Conservation (phyloP, 92 coral and sea anemone species). For the Meandrina meandrites region DNA sequence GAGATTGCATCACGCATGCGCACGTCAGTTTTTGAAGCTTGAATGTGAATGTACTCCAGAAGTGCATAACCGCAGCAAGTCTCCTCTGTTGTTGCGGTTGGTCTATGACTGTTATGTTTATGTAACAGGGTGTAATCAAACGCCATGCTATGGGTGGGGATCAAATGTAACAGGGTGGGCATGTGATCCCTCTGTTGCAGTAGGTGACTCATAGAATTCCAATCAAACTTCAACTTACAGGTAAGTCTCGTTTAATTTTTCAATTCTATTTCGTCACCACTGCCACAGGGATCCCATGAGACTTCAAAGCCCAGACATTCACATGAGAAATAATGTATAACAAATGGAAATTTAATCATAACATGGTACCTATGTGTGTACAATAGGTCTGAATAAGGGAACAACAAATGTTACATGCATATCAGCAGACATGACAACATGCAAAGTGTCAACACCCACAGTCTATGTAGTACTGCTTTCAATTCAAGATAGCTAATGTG, state of each 20-base stretch:
- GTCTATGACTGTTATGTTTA: background rate
- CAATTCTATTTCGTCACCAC: constrained; percentile 46
- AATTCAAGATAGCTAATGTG: constrained; percentile 26
- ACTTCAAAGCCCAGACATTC: constrained; percentile 15
- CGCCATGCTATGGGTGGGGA: background rate
- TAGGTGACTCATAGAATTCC: constrained; percentile 9
- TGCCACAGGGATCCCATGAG: constrained; percentile 52
- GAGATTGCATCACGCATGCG: constrained; percentile 43
- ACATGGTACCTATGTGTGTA: too few relatives aligned
- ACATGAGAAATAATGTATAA: too few relatives aligned
- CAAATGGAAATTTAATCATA: too few relatives aligned
- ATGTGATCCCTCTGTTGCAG: constrained; percentile 16
- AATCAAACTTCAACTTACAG: background rate
- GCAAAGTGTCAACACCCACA: too few relatives aligned
- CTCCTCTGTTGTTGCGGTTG: constrained; percentile 16
- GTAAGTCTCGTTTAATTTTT: background rate
- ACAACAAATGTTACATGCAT: too few relatives aligned
- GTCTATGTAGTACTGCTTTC: constrained; percentile 34
- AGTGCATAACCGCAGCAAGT: too few relatives aligned
- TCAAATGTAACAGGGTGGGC: constrained; percentile 12
- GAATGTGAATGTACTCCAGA: constrained; percentile 4
- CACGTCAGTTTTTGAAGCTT: constrained; percentile 44
- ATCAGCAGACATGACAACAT: too few relatives aligned
- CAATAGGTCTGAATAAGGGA: too few relatives aligned
- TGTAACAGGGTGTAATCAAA: background rate